These are phyloP conservation scores for Corythaeola cristata DNA, from an alignment of 2,113 vertebrate genomes.

Conservation along the genomic window DNA sequence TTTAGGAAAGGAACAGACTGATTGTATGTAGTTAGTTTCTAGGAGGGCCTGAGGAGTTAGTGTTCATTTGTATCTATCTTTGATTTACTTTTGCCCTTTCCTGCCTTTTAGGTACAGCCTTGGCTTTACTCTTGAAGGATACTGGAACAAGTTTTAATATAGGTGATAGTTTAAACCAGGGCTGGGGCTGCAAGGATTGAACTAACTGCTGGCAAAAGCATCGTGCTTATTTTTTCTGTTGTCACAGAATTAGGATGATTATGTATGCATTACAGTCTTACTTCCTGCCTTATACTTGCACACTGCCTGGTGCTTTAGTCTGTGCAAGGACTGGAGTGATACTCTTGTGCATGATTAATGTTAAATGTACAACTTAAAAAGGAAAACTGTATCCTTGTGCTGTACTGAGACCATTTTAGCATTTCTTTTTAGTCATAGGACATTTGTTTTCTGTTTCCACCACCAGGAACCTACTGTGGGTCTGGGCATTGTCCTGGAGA, in stretches of 20 bases:
- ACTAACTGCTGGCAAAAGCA: constrained; percentile 60
- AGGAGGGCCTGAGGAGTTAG: not conserved
- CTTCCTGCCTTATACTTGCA: constrained; percentile 39
- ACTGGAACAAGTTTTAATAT: constrained; percentile 59
- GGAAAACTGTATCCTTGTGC: not conserved
- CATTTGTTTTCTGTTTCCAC: constrained; percentile 6
- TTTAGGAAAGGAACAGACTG: not conserved
- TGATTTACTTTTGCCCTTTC: constrained; percentile 61
- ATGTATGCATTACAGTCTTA: constrained; percentile 11
- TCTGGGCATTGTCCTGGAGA: constrained; percentile 94
- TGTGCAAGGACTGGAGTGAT: constrained; percentile 46
- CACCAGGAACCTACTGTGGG: constrained; percentile 90
- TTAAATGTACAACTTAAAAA: constrained; percentile 6
- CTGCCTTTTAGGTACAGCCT: constrained; percentile 58
- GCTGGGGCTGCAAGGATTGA: constrained; percentile 44
- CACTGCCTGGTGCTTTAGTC: constrained; percentile 59
- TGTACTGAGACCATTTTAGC: not conserved
- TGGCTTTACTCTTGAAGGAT: constrained; percentile 59
- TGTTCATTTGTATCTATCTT: not conserved
- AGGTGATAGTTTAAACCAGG: constrained; percentile 55
- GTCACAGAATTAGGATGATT: constrained; percentile 30
- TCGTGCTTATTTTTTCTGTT: constrained; percentile 18
- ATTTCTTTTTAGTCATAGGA: not conserved
- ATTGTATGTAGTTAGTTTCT: not conserved
- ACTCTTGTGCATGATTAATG: constrained; percentile 45